Percentiles rank a stretch among this genome's conserved stretches.
Evolutionary conservation across 1,140 invertebrate species (phyloP).

Genomic region (Drosophila triauraria): DNA sequence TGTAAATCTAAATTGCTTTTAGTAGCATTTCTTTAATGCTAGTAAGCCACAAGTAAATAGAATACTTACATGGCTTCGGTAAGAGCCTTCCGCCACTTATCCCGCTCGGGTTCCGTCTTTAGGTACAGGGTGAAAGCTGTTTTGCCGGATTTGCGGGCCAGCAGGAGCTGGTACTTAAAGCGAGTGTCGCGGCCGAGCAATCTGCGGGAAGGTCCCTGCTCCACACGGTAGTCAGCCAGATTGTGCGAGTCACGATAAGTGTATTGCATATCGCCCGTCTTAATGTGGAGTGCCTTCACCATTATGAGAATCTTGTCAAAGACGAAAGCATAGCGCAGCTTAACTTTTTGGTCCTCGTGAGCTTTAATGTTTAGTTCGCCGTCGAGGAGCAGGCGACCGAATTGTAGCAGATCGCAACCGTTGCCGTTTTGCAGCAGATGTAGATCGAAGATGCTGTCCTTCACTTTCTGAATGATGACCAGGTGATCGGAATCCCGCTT

Average conservation of each 20-base stretch:
- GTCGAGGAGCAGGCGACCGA: slow-evolving; percentile 95
- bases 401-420: slow-evolving; percentile 93
- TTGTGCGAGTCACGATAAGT: slow-evolving; percentile 94
- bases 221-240: slow-evolving; percentile 94
- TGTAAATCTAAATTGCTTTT: background rate
- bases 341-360: slow-evolving; percentile 94
- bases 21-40: background rate
- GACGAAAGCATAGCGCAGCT: slow-evolving; percentile 96
- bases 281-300: slow-evolving; percentile 94
- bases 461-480: slow-evolving; percentile 95
- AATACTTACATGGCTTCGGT: slow-evolving; percentile 94
- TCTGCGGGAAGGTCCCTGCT: slow-evolving; percentile 89
- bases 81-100: slow-evolving; percentile 96
- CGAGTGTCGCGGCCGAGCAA: slow-evolving; percentile 89
- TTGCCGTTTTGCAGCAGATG: slow-evolving; percentile 90
- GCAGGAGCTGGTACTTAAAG: slow-evolving; percentile 92
- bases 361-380: slow-evolving; percentile 97
- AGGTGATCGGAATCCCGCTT: slow-evolving; percentile 97
- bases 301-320: slow-evolving; percentile 98
- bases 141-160: slow-evolving; percentile 93
- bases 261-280: slow-evolving; percentile 93
- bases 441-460: slow-evolving; percentile 93
- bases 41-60: no score
- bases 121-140: slow-evolving; percentile 96
- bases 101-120: slow-evolving; percentile 94